These are phyloP conservation scores for Sula dactylatra DNA, from an alignment of 2,113 vertebrate species.

Conservation along the genomic window DNA sequence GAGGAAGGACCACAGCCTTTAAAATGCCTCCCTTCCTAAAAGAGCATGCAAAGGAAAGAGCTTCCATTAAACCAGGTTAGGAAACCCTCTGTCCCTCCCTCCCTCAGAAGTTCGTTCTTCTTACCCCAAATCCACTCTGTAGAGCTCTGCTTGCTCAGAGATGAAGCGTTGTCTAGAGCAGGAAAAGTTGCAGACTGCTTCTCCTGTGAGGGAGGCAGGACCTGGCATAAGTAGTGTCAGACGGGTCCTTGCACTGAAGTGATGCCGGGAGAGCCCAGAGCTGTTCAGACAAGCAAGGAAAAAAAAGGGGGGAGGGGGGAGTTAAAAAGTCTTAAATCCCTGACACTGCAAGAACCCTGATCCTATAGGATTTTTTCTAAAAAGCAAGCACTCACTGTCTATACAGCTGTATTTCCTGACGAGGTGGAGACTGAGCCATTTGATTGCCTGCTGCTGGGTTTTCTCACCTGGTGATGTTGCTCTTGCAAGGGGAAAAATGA, in stretches of 20 bases:
- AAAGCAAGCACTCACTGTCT: background rate
- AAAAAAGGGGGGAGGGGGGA: background rate
- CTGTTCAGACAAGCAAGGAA: background rate
- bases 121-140: background rate
- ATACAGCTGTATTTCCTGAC: background rate
- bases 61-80: background rate
- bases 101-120: slow-evolving; percentile 17
- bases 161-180: background rate
- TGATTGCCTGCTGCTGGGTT: background rate
- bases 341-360: slow-evolving; percentile 71
- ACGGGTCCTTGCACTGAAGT: slow-evolving; percentile 47
- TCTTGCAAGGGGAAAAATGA: background rate
- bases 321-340: slow-evolving; percentile 67
- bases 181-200: slow-evolving; percentile 66
- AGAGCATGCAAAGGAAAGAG: background rate
- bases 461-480: slow-evolving; percentile 40
- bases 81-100: background rate
- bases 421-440: background rate
- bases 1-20: background rate
- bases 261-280: slow-evolving; percentile 45
- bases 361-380: slow-evolving; percentile 17
- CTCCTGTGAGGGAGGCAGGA: slow-evolving; percentile 50
- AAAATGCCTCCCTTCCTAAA: background rate
- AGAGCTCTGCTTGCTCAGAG: background rate
- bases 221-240: slow-evolving; percentile 62